These are phyloP conservation scores for Mercenaria mercenaria DNA, from an alignment of 1,140 invertebrate genomes.

Conservation along the genomic window DNA sequence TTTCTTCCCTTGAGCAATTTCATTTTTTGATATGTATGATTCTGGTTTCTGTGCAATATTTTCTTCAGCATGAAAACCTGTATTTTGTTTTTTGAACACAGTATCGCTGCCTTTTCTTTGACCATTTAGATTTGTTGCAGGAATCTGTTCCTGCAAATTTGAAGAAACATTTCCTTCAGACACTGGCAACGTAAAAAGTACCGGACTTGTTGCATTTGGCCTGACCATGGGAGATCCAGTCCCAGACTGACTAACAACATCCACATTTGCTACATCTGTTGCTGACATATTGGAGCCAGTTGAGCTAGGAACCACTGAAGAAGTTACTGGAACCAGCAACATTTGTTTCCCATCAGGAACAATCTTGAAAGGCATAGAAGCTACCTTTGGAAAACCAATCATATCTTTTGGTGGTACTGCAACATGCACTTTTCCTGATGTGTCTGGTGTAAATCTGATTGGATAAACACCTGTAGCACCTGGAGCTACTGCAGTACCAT, in stretches of 20 bases:
- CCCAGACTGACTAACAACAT: not conserved
- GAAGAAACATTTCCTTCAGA: not conserved
- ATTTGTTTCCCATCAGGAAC: not conserved
- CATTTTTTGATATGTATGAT: not conserved
- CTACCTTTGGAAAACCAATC: constrained; percentile 20
- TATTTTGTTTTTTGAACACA: not conserved
- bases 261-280: not conserved
- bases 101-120: not conserved
- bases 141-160: not conserved
- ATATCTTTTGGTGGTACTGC: not conserved
- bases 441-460: too few relatives aligned
- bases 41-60: not conserved
- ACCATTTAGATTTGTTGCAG: not conserved
- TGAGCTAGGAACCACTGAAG: not conserved
- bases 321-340: constrained; percentile 15
- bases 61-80: too few relatives aligned
- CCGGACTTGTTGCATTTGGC: not conserved
- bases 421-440: not conserved
- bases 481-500: not conserved
- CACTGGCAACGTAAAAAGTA: not conserved
- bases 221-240: not conserved
- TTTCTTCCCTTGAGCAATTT: not conserved
- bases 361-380: not conserved
- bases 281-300: not conserved
- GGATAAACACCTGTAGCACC: not conserved